Evolutionary conservation across 2,113 vertebrate genomes (phyloP).

Genomic region (Otocyon megalotis): DNA sequence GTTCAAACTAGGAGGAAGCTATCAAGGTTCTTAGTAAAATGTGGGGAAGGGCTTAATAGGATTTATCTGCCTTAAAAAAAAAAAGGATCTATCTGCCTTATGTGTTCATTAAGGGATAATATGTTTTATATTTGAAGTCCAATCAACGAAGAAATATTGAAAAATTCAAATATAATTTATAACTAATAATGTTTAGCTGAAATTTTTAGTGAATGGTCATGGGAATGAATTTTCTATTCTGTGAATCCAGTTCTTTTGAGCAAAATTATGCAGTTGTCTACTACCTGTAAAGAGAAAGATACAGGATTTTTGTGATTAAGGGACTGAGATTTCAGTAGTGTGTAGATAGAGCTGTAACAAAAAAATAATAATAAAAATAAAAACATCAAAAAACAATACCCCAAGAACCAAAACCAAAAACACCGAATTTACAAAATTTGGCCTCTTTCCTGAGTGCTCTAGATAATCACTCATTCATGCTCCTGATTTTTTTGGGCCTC

Average conservation of each 20-base stretch:
- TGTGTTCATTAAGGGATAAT: background rate
- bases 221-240: slow-evolving; percentile 38
- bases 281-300: background rate
- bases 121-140: background rate
- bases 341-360: background rate
- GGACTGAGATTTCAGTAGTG: background rate
- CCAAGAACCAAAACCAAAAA: background rate
- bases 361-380: background rate
- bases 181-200: background rate
- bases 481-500: background rate
- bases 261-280: background rate
- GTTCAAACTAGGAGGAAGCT: background rate
- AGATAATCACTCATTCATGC: background rate
- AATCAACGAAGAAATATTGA: background rate
- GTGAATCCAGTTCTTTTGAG: background rate
- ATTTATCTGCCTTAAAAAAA: background rate
- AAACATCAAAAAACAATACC: background rate
- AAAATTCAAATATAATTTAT: background rate
- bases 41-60: background rate
- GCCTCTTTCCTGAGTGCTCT: background rate
- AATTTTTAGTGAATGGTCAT: background rate
- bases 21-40: background rate
- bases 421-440: background rate
- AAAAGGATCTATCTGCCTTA: background rate
- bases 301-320: background rate